phyloP scores from a whole-genome alignment of 2,888 invertebrate genomes.

The Laspeyria flexula region DNA sequence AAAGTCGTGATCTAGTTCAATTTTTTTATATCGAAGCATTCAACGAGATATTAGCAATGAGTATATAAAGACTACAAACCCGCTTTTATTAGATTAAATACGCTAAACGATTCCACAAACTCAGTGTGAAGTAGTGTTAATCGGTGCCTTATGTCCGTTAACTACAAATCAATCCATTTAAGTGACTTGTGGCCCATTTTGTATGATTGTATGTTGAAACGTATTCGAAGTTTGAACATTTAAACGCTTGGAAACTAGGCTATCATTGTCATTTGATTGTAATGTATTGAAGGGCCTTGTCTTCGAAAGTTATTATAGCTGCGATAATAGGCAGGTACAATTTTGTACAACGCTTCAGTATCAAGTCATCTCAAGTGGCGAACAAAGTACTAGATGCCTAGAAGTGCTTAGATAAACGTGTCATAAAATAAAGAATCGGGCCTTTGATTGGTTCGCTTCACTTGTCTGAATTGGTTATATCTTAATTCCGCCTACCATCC shows the following conservation, averaged over 20 bases:
- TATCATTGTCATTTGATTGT: background rate
- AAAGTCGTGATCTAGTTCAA: constrained; percentile 2
- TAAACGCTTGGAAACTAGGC: background rate
- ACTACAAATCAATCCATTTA: constrained; percentile 42
- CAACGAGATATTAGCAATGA: constrained; percentile 4
- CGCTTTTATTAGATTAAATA: constrained; percentile 62
- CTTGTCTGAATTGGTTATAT: no score
- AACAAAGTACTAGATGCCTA: no score
- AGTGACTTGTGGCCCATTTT: constrained; percentile 27
- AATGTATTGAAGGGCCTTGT: background rate
- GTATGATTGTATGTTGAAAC: background rate
- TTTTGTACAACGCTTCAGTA: no score
- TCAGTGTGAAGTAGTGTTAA: constrained; percentile 67
- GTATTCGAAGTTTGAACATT: background rate
- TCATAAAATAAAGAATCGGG: no score
- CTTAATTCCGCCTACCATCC: no score
- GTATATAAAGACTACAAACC: constrained; percentile 49
- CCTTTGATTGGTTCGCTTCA: no score
- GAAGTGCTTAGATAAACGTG: no score
- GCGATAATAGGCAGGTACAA: no score
- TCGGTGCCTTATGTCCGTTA: constrained; percentile 48
- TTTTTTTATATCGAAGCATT: background rate
- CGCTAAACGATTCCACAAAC: constrained; percentile 63
- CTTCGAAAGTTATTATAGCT: no score
- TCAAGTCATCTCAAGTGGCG: no score